Percentiles rank a stretch among this genome's conserved stretches.
Conservation (phyloP, 2,113 vertebrate species). For the Hippocampus guttulatus region DNA sequence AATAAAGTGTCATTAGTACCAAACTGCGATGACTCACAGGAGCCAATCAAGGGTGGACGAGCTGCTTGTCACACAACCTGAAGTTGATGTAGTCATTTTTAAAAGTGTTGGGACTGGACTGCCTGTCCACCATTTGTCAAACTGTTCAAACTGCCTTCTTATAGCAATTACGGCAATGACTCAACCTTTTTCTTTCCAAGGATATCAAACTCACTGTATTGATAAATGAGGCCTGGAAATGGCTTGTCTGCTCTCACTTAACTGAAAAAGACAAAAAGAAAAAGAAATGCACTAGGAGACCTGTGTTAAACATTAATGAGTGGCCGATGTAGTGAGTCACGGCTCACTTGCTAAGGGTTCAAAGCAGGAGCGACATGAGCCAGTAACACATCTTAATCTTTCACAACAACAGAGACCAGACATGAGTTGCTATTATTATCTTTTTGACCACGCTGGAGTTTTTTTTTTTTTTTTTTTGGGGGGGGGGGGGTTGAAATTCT, state of each 20-base stretch:
- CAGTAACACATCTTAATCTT: conserved; percentile 49
- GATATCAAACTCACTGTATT: neutral
- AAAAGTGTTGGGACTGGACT: neutral
- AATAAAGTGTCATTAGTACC: neutral
- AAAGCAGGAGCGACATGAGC: conserved; percentile 26
- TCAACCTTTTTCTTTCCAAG: neutral
- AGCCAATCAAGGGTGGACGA: too few relatives aligned
- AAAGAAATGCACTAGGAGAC: conserved; percentile 22
- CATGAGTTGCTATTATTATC: conserved; percentile 53
- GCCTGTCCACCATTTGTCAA: neutral
- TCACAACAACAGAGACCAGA: conserved; percentile 42
- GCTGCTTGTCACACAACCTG: neutral
- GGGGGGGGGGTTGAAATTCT: too few relatives aligned
- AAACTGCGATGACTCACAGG: neutral
- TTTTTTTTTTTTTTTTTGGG: neutral
- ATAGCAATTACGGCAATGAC: neutral
- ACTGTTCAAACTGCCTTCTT: neutral
- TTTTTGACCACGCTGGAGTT: conserved; percentile 35
- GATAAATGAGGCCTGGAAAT: neutral
- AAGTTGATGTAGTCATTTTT: neutral
- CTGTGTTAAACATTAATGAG: conserved; percentile 53
- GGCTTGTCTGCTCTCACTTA: conserved; percentile 12
- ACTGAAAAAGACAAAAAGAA: neutral
- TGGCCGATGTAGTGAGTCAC: conserved; percentile 24
- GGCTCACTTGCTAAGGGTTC: conserved; percentile 19